Evolutionary conservation across 2,888 invertebrate species (phyloP), one percentile per base, ranked within the genome.

Genomic region (Amiota mariae): DNA sequence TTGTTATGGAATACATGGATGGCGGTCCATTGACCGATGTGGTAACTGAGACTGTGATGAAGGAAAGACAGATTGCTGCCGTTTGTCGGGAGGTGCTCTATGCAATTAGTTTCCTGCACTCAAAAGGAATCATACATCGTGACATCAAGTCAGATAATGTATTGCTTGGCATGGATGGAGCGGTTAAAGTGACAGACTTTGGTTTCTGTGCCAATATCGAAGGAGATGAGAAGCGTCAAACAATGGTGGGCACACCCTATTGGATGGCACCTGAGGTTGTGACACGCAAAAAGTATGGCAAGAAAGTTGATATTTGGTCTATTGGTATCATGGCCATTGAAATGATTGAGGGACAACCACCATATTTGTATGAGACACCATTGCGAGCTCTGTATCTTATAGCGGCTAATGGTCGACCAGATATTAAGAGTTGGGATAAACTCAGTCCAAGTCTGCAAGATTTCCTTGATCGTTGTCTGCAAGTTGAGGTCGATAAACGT

Each of bases 91-190:
- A 98, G 90, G 95, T 95, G 61, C 90, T 98, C 6, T 94, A 95
- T 88, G 98, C 97, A 1, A 93, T 98, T 64, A 93, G 94, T 76
- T 99, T 98, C 90, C 91, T 98, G 13, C 98, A 98, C 90, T 93
- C 94, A 64, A 94, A 94, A 89, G 96, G 96, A 13, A 97, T 97
- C 56, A 97, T 98, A 80, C 98, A 98, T 88, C 92, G 98, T 78
- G 98, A 98, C 88, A 98, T 98, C 74, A 98, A 98, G 89, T 98
- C 98, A n/a, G 98, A 98, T 90, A 98, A 98, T 89, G 95, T 98
- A 13, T 91, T 98, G 2, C 92, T 98, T 2, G 98, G 97, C 18
- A 96, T 97, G 95, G 94, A 97, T 84, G 98, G 98, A 1, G 92
- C 93, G 0, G 96, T 97, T 0, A 97, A 97, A 91, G 96, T 97